phyloP scores from a whole-genome alignment of 2,113 vertebrate genomes.

The Lepus europaeus region DNA sequence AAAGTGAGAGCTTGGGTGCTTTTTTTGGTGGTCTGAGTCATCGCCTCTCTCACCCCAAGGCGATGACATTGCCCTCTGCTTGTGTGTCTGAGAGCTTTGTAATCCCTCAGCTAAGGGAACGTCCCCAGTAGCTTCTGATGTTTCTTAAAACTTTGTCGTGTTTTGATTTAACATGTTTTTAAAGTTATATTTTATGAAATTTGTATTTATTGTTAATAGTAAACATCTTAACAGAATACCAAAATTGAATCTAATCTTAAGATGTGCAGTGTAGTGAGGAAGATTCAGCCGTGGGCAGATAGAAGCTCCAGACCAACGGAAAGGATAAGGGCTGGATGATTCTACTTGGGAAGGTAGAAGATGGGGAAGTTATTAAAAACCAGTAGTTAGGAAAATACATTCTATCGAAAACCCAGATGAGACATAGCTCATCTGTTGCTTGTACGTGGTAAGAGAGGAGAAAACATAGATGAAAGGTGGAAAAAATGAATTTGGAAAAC shows the following conservation, averaged over 20 bases:
- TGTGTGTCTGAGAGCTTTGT: background rate
- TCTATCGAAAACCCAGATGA: background rate
- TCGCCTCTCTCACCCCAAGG: background rate
- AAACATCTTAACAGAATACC: background rate
- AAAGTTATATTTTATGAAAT: slow-evolving; percentile 27
- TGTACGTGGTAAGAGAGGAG: background rate
- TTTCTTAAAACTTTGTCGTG: slow-evolving; percentile 1
- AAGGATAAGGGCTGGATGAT: background rate
- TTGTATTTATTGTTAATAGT: slow-evolving; percentile 32
- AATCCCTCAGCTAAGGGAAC: background rate
- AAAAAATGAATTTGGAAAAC: background rate
- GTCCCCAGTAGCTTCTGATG: background rate
- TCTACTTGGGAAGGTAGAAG: background rate
- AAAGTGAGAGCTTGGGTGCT: background rate
- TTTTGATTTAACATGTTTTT: background rate
- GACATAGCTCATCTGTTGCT: background rate
- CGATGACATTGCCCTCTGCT: background rate
- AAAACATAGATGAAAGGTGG: background rate
- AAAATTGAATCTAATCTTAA: slow-evolving; percentile 9
- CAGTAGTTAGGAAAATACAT: background rate
- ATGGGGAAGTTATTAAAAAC: background rate
- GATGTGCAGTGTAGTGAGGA: background rate
- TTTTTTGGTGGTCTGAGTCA: background rate
- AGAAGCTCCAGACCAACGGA: background rate
- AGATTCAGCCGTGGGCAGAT: background rate